phyloP scores from a whole-genome alignment of 2,888 invertebrate species.

The Xestoiulus laeticollis region DNA sequence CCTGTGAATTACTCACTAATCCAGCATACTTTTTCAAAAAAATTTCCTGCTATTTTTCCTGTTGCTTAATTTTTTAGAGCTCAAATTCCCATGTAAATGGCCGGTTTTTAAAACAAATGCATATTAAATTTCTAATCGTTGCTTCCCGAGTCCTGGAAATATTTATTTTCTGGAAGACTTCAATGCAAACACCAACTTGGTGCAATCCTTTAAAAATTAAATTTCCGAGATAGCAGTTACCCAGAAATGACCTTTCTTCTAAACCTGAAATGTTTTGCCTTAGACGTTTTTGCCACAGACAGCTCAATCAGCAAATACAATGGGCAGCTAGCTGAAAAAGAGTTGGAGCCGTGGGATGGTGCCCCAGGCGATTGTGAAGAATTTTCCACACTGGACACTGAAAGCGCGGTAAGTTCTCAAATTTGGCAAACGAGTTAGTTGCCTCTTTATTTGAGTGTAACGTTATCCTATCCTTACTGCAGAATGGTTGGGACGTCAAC shows the following conservation, averaged over 20 bases:
- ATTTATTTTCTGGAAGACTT: too few relatives aligned
- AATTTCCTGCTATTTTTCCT: too few relatives aligned
- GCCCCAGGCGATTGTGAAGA: constrained; percentile 70
- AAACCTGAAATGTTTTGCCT: background rate
- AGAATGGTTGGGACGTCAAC: constrained; percentile 94
- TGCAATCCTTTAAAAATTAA: too few relatives aligned
- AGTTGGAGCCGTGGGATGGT: constrained; percentile 89
- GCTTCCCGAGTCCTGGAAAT: too few relatives aligned
- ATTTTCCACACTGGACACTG: constrained; percentile 71
- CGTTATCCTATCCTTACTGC: constrained; percentile 48
- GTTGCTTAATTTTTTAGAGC: too few relatives aligned
- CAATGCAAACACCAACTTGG: too few relatives aligned
- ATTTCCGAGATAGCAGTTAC: background rate
- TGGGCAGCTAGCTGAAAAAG: constrained; percentile 79
- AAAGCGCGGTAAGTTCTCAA: constrained; percentile 65
- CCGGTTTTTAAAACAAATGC: too few relatives aligned
- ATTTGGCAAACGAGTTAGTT: background rate
- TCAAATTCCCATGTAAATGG: too few relatives aligned
- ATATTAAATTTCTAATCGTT: too few relatives aligned
- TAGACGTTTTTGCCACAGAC: constrained; percentile 83
- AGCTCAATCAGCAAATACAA: constrained; percentile 88
- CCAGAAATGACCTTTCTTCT: background rate
- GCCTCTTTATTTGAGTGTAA: background rate
- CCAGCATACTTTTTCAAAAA: too few relatives aligned
- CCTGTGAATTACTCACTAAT: too few relatives aligned